Evolutionary conservation across 1,140 invertebrate species (phyloP).

Genomic region (Thalassaphorura encarpata): DNA sequence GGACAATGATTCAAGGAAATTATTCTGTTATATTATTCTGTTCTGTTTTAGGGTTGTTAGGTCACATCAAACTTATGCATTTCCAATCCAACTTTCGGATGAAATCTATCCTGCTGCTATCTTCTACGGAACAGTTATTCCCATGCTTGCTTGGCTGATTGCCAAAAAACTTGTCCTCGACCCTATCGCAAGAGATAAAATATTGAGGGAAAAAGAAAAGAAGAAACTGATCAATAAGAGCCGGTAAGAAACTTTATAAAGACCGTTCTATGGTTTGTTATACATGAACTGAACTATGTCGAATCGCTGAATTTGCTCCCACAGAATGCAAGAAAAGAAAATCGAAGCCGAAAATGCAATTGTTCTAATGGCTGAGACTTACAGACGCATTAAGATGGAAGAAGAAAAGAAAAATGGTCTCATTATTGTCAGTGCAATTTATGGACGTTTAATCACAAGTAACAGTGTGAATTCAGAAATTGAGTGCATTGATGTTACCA

Average conservation of each 20-base stretch:
- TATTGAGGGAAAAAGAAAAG: constrained; percentile 61
- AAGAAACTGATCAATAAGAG: constrained; percentile 61
- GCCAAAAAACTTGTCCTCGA: constrained; percentile 79
- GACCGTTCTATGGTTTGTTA: background rate
- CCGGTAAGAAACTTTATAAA: constrained; percentile 43
- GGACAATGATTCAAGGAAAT: background rate
- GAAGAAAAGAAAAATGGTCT: constrained; percentile 70
- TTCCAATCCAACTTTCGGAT: constrained; percentile 84
- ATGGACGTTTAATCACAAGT: constrained; percentile 44
- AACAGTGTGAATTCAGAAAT: constrained; percentile 35
- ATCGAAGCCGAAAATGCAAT: constrained; percentile 72
- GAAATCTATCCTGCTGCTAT: constrained; percentile 77
- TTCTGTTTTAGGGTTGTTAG: constrained; percentile 56
- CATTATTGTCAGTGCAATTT: constrained; percentile 75
- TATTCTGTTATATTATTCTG: background rate
- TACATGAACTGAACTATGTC: background rate
- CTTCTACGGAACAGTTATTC: constrained; percentile 84
- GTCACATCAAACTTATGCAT: constrained; percentile 75
- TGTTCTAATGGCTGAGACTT: constrained; percentile 76
- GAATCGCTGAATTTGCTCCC: constrained; percentile 15
- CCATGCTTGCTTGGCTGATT: constrained; percentile 65
- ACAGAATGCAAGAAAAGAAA: constrained; percentile 62
- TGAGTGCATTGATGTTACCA: constrained; percentile 80
- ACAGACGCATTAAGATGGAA: constrained; percentile 58
- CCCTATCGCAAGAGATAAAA: constrained; percentile 67